Evolutionary conservation across 2,888 invertebrate species (phyloP).

Genomic region (Scaeva pyrastri): DNA sequence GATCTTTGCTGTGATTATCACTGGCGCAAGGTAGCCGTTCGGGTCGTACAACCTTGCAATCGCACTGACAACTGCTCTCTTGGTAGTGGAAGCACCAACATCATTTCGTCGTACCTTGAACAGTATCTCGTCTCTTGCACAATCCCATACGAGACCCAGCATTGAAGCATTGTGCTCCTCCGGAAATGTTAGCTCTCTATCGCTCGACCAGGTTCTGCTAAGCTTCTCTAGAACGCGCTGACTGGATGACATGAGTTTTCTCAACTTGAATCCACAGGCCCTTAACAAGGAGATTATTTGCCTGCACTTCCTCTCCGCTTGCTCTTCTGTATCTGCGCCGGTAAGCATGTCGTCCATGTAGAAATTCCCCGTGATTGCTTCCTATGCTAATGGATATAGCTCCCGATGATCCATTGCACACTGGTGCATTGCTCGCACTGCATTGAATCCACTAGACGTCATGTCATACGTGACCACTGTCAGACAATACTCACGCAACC

Average conservation of each 20-base stretch:
- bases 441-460: slow-evolving; percentile 42
- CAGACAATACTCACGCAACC: slow-evolving; percentile 28
- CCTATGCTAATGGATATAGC: slow-evolving; percentile 14
- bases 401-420: slow-evolving; percentile 11
- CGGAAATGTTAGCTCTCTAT: background rate
- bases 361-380: slow-evolving; percentile 21
- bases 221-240: background rate
- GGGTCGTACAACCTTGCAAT: slow-evolving; percentile 37
- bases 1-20: slow-evolving; percentile 20
- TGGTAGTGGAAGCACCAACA: background rate
- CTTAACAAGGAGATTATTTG: background rate
- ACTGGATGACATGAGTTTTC: slow-evolving; percentile 5
- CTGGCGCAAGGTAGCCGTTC: slow-evolving; percentile 34
- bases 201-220: background rate
- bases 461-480: slow-evolving; percentile 34
- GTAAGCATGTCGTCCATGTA: slow-evolving; percentile 27
- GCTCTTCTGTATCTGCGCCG: slow-evolving; percentile 3
- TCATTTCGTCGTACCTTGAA: background rate
- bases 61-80: slow-evolving; percentile 12
- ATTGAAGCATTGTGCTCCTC: too few relatives aligned
- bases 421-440: slow-evolving; percentile 15
- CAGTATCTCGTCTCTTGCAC: background rate
- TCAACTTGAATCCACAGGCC: background rate
- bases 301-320: background rate
- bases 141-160: background rate